Evolutionary conservation across 2,888 invertebrate genomes (phyloP).

Genomic region (Falcaria lacertinaria): DNA sequence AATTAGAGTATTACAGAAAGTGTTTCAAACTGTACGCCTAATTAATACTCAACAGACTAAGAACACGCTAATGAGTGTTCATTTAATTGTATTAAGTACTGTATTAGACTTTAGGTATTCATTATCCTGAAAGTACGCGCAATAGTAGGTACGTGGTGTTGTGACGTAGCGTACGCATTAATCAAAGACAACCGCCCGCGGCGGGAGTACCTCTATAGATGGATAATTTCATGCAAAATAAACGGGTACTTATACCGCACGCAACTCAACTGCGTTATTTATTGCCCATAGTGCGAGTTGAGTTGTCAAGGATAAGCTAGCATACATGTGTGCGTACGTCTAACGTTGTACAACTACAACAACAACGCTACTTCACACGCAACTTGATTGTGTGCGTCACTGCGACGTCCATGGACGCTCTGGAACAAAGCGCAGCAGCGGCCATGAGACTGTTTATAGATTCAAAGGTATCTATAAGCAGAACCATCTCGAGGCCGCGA

Average conservation of each 20-base stretch:
- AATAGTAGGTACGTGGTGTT: too few relatives aligned
- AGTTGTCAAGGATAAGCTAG: slow-evolving; percentile 47
- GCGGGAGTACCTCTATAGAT: slow-evolving; percentile 4
- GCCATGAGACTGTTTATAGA: slow-evolving; percentile 61
- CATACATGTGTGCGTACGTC: slow-evolving; percentile 27
- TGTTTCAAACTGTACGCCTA: too few relatives aligned
- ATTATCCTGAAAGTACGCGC: too few relatives aligned
- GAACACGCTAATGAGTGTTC: too few relatives aligned
- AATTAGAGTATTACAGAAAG: too few relatives aligned
- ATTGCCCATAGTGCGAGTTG: slow-evolving; percentile 38
- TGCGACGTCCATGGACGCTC: slow-evolving; percentile 47
- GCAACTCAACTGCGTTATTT: slow-evolving; percentile 55
- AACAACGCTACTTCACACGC: slow-evolving; percentile 20
- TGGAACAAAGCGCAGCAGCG: slow-evolving; percentile 61
- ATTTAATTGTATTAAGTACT: too few relatives aligned
- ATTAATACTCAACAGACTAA: too few relatives aligned
- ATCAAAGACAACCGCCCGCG: too few relatives aligned
- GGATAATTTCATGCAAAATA: slow-evolving; percentile 45
- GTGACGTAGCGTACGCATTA: too few relatives aligned
- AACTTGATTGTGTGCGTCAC: slow-evolving; percentile 28
- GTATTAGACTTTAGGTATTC: too few relatives aligned
- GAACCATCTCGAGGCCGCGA: slow-evolving; percentile 41
- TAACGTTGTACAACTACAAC: too few relatives aligned
- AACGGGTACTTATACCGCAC: slow-evolving; percentile 43
- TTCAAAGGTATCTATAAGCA: slow-evolving; percentile 25